Evolutionary conservation across 2,113 vertebrate species (phyloP).

Genomic region (Conger conger): DNA sequence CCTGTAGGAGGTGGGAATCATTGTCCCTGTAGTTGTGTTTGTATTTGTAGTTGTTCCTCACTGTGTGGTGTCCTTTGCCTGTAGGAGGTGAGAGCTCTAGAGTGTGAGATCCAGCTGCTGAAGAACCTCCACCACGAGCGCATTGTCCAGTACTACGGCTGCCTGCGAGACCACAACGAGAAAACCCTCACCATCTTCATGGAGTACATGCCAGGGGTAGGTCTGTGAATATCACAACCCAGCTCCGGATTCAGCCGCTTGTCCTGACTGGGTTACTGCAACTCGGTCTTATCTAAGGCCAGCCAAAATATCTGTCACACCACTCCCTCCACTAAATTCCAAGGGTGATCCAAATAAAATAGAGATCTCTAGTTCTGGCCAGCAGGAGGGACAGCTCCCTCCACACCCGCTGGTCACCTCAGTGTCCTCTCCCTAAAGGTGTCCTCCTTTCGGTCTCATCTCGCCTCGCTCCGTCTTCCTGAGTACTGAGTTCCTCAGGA

Average conservation of each 20-base stretch:
- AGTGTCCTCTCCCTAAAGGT: not conserved
- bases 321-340: too few species aligned
- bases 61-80: constrained; percentile 1
- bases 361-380: too few species aligned
- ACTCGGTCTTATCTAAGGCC: too few species aligned
- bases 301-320: too few species aligned
- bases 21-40: not conserved
- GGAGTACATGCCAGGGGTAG: constrained; percentile 97
- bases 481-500: too few species aligned
- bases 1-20: constrained; percentile 90
- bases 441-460: not conserved
- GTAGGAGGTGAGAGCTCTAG: constrained; percentile 93
- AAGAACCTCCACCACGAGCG: constrained; percentile 93
- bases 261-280: too few species aligned
- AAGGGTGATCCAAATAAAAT: too few species aligned
- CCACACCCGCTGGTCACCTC: too few species aligned
- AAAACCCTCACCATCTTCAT: constrained; percentile 95
- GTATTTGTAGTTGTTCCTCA: not conserved
- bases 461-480: not conserved
- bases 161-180: constrained; percentile 84
- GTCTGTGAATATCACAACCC: too few species aligned
- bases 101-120: constrained; percentile 94
- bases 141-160: constrained; percentile 93
- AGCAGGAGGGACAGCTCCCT: too few species aligned
- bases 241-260: too few species aligned